Evolutionary conservation across 2,888 invertebrate species (phyloP).

Genomic region (Drosophila demipolita): DNA sequence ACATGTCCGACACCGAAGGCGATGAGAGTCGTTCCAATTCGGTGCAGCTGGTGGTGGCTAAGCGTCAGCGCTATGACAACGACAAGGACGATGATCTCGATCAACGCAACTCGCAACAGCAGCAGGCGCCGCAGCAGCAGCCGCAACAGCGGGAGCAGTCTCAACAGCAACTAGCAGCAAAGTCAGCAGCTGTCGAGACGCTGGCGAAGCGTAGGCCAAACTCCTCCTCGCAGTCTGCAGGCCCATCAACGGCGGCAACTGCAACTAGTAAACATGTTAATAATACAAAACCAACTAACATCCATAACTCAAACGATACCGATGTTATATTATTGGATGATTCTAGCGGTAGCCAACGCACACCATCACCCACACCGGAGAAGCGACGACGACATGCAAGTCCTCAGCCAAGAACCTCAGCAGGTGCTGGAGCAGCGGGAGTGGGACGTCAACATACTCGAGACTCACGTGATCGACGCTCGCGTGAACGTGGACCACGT

Average conservation of each 20-base stretch:
- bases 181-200: constrained; percentile 38
- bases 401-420: constrained; percentile 34
- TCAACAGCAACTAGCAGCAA: constrained; percentile 16
- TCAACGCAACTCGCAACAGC: constrained; percentile 14
- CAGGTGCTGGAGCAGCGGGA: constrained; percentile 4
- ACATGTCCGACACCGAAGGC: constrained; percentile 89
- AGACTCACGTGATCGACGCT: constrained; percentile 41
- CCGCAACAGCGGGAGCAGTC: constrained; percentile 26
- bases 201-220: constrained; percentile 39
- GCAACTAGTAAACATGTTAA: constrained; percentile 85
- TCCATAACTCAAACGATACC: constrained; percentile 84
- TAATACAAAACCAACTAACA: constrained; percentile 82
- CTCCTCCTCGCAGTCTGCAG: constrained; percentile 59
- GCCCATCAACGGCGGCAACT: constrained; percentile 74
- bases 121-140: constrained; percentile 15
- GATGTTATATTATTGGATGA: constrained; percentile 89
- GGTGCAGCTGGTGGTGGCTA: constrained; percentile 34
- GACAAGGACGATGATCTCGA: constrained; percentile 13
- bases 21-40: constrained; percentile 85
- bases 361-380: constrained; percentile 82
- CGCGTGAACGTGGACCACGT: constrained; percentile 26
- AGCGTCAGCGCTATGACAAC: constrained; percentile 42
- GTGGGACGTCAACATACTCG: constrained; percentile 41
- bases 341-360: constrained; percentile 87
- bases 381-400: constrained; percentile 67